Conservation (phyloP, 2,797 vertebrate species). For the Strix occidentalis region DNA sequence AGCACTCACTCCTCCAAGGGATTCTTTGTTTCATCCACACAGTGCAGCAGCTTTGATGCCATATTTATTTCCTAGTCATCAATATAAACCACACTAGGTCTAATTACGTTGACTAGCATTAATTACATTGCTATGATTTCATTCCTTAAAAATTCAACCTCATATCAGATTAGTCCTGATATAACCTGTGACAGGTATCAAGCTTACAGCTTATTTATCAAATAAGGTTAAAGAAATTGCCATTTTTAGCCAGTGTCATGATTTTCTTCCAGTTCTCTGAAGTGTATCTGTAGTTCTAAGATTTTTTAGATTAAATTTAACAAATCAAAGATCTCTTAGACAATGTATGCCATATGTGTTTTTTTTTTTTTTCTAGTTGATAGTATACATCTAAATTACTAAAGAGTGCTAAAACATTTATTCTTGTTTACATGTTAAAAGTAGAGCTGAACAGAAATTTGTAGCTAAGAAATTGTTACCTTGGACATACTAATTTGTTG, state of each 20-base stretch:
- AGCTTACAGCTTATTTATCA: not conserved
- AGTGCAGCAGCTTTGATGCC: not conserved
- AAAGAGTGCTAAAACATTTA: not conserved
- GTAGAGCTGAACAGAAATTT: not conserved
- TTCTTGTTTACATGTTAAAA: not conserved
- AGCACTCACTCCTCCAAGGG: not conserved
- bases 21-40: not conserved
- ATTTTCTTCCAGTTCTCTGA: not conserved
- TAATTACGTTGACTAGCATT: not conserved
- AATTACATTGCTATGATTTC: not conserved
- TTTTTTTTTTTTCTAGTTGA: not conserved
- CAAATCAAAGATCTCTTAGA: not conserved
- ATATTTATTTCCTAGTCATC: not conserved
- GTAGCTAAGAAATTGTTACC: not conserved
- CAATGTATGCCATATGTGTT: not conserved
- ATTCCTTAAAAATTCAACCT: not conserved
- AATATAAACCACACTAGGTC: not conserved
- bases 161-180: not conserved
- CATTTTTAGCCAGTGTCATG: not conserved
- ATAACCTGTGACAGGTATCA: not conserved
- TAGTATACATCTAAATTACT: not conserved
- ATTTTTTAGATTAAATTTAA: not conserved
- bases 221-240: not conserved
- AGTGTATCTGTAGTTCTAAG: not conserved
- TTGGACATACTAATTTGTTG: not conserved